Evolutionary conservation across 2,888 invertebrate genomes (phyloP).

Genomic region (Ophioninae sp.): DNA sequence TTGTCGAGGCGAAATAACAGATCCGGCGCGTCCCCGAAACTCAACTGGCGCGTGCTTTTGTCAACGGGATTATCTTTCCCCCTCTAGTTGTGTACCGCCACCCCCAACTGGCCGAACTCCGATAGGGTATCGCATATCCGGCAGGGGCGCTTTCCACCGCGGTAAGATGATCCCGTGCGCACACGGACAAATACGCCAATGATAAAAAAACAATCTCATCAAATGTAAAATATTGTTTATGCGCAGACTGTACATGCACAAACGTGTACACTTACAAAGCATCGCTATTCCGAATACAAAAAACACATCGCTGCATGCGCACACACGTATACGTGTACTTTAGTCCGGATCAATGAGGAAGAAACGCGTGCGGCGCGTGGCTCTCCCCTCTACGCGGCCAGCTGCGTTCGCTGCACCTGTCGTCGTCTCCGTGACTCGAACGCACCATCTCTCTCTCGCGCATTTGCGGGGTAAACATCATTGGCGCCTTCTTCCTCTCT

Average conservation of each 20-base stretch:
- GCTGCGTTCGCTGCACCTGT: slow-evolving; percentile 42
- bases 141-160: neutral
- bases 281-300: slow-evolving; percentile 4
- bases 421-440: slow-evolving; percentile 18
- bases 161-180: slow-evolving; percentile 2
- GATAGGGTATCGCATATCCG: slow-evolving; percentile 3
- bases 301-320: slow-evolving; percentile 5
- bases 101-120: slow-evolving; percentile 20
- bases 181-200: slow-evolving; percentile 6
- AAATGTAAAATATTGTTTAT: slow-evolving; percentile 14
- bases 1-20: slow-evolving; percentile 13
- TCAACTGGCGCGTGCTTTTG: slow-evolving; percentile 26
- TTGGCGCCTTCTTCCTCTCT: neutral
- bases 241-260: slow-evolving; percentile 2
- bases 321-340: slow-evolving; percentile 27
- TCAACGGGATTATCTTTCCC: slow-evolving; percentile 36
- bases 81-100: slow-evolving; percentile 20
- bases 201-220: slow-evolving; percentile 3
- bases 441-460: slow-evolving; percentile 2
- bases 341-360: slow-evolving; percentile 53
- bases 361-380: slow-evolving; percentile 52
- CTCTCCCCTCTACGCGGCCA: slow-evolving; percentile 34
- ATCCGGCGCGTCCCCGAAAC: slow-evolving; percentile 28
- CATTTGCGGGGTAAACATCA: neutral
- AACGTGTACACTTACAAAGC: neutral